These are phyloP conservation scores for Dolichallabes microphthalmus DNA, from an alignment of 2,113 vertebrate species.

Conservation along the genomic window DNA sequence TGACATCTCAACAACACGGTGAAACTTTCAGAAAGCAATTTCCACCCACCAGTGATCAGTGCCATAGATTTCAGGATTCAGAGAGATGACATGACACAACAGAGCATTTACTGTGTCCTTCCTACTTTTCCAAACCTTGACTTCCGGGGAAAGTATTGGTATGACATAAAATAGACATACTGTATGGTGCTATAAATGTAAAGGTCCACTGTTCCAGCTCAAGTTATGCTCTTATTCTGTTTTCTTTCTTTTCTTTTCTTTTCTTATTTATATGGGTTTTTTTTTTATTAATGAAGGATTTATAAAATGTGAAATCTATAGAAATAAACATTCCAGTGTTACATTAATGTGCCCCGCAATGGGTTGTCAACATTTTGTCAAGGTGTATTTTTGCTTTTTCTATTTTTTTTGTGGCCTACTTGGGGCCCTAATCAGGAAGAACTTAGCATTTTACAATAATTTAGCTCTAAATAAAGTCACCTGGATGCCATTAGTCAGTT, in stretches of 20 bases:
- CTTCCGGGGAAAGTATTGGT: background rate
- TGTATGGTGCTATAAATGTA: background rate
- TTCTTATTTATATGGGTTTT: background rate
- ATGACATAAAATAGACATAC: background rate
- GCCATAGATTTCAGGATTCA: constrained; percentile 3
- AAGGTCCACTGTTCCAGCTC: background rate
- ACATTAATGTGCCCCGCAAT: background rate
- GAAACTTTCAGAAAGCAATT: constrained; percentile 21
- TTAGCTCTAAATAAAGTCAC: too few species aligned
- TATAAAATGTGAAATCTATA: background rate
- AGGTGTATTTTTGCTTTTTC: too few species aligned
- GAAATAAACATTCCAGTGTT: background rate
- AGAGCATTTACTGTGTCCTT: background rate
- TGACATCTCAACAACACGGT: constrained; percentile 2
- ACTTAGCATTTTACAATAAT: too few species aligned
- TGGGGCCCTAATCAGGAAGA: too few species aligned
- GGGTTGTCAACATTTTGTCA: too few species aligned
- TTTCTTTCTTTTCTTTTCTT: background rate
- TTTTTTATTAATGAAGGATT: background rate
- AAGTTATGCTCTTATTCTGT: background rate
- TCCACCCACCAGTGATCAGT: constrained; percentile 9
- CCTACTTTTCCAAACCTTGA: background rate
- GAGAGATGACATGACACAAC: constrained; percentile 4
- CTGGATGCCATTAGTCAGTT: too few species aligned
- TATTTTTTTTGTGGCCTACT: too few species aligned